A percentile compares a stretch with the other conserved stretches of the same genome.
These are phyloP conservation scores for Hafferia zeledoni DNA, from an alignment of 2,797 vertebrate species.

Conservation along the genomic window DNA sequence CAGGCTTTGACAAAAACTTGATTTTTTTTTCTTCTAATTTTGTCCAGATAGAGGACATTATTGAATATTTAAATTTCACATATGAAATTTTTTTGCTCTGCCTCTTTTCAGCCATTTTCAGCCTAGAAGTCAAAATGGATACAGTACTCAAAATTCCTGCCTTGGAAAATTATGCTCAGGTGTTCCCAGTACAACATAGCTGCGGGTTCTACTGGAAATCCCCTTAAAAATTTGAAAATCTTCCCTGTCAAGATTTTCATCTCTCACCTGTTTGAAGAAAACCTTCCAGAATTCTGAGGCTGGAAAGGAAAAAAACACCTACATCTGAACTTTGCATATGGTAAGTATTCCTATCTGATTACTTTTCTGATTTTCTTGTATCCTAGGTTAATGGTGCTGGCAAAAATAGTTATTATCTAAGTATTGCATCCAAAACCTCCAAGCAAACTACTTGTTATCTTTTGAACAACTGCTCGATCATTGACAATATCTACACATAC, in stretches of 20 bases:
- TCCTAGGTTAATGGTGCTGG: not conserved
- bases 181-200: not conserved
- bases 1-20: not conserved
- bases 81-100: not conserved
- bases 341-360: not conserved
- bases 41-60: not conserved
- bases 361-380: conserved; percentile 13
- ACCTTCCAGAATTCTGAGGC: not conserved
- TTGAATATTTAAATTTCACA: not conserved
- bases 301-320: not conserved
- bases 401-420: not conserved
- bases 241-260: not conserved
- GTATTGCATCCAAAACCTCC: not conserved
- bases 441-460: not conserved
- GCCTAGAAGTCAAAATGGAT: not conserved
- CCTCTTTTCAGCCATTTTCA: not conserved
- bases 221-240: not conserved
- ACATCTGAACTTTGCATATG: not conserved
- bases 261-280: conserved; percentile 8
- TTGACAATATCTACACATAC: not conserved
- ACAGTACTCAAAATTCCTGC: not conserved
- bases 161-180: not conserved
- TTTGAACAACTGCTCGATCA: not conserved
- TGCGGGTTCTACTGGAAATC: not conserved
- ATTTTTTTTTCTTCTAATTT: not conserved